Percentiles rank a stretch among this genome's conserved stretches.
phyloP scores from a whole-genome alignment of 2,797 vertebrate genomes.

The Pipistrellus pygmaeus region DNA sequence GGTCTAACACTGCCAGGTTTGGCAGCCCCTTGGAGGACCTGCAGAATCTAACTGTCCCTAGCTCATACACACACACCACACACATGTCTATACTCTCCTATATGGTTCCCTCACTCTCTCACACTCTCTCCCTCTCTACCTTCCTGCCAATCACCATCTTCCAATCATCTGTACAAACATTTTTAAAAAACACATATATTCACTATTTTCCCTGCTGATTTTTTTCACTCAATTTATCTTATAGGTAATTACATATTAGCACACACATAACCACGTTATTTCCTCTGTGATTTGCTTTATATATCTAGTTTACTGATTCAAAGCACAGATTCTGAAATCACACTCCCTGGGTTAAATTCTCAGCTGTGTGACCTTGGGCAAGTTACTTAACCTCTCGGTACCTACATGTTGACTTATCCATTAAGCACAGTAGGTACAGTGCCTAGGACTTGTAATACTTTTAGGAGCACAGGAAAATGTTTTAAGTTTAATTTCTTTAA shows the following conservation, averaged over 20 bases:
- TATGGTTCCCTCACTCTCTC: too few relatives aligned
- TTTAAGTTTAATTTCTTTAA: conserved; percentile 45
- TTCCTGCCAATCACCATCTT: too few relatives aligned
- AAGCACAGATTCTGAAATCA: conserved; percentile 20
- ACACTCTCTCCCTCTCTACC: too few relatives aligned
- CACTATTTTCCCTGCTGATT: background rate
- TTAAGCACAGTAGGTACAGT: background rate
- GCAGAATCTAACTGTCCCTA: too few relatives aligned
- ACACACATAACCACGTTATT: background rate
- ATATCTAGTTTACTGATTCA: conserved; percentile 25
- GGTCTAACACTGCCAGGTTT: too few relatives aligned
- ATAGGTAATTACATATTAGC: background rate
- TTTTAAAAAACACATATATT: background rate
- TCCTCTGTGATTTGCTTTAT: conserved; percentile 8
- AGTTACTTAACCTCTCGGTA: conserved; percentile 48
- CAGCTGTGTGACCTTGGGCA: conserved; percentile 28
- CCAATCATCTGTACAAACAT: background rate
- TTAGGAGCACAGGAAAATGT: conserved; percentile 22
- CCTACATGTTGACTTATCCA: background rate
- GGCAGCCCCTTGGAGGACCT: too few relatives aligned
- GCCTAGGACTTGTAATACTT: background rate
- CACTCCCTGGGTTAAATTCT: conserved; percentile 27
- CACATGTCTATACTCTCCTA: too few relatives aligned
- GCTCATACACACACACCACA: too few relatives aligned
- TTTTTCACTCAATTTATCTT: conserved; percentile 15